Conservation (phyloP, 2,888 invertebrate genomes). For the Leptinotarsa haldemani region DNA sequence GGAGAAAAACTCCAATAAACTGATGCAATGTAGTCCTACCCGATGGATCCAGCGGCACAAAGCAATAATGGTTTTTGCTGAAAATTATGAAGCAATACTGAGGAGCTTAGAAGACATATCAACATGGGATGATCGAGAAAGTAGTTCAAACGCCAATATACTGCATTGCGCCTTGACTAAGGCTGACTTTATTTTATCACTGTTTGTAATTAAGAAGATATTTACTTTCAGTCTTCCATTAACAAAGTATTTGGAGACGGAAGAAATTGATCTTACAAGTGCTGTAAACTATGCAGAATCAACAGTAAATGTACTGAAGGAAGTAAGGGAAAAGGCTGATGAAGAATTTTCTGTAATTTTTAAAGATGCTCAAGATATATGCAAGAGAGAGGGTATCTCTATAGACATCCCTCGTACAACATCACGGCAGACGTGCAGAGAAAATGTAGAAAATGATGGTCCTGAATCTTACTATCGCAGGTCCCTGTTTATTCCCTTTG, state of each 20-base stretch:
- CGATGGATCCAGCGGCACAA: too few relatives aligned
- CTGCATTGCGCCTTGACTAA: too few relatives aligned
- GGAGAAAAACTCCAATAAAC: too few relatives aligned
- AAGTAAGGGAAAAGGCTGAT: slow-evolving; percentile 1
- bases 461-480: slow-evolving; percentile 9
- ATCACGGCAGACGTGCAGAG: background rate
- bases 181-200: background rate
- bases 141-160: too few relatives aligned
- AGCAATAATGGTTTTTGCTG: too few relatives aligned
- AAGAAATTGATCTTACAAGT: background rate
- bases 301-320: slow-evolving; percentile 1
- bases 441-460: slow-evolving; percentile 2
- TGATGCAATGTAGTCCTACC: background rate
- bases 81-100: background rate
- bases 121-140: too few relatives aligned
- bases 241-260: slow-evolving; percentile 7
- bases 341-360: slow-evolving; percentile 7
- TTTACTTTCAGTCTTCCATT: slow-evolving; percentile 7
- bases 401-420: slow-evolving; percentile 4
- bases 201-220: background rate
- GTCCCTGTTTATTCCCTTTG: slow-evolving; percentile 9
- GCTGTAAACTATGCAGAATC: slow-evolving; percentile 4
- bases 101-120: slow-evolving; percentile 1
- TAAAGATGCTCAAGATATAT: slow-evolving; percentile 9
- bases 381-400: slow-evolving; percentile 2